A percentile compares a stretch with the other conserved stretches of the same genome.
These are phyloP conservation scores for Hycleus cichorii DNA, from an alignment of 1,140 invertebrate species.

Conservation along the genomic window DNA sequence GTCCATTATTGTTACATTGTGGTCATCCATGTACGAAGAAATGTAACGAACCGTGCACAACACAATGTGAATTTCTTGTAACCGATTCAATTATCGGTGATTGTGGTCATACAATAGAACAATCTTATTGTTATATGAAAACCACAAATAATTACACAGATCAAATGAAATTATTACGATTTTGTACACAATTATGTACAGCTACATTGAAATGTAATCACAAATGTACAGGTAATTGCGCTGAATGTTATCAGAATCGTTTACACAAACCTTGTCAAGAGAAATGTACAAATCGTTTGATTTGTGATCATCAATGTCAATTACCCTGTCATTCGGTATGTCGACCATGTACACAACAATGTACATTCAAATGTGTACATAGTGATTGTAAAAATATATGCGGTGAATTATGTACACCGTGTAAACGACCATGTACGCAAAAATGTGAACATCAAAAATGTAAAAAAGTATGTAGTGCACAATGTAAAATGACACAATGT, in stretches of 20 bases:
- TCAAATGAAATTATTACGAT: slow-evolving; percentile 24
- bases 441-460: slow-evolving; percentile 49
- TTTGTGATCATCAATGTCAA: slow-evolving; percentile 62
- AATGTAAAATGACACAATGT: slow-evolving; percentile 45
- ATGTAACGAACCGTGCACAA: slow-evolving; percentile 41
- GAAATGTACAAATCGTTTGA: slow-evolving; percentile 49
- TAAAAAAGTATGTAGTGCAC: slow-evolving; percentile 62
- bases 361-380: slow-evolving; percentile 52
- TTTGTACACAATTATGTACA: slow-evolving; percentile 45
- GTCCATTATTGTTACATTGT: slow-evolving; percentile 40
- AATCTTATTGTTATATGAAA: slow-evolving; percentile 38
- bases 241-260: slow-evolving; percentile 51
- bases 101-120: slow-evolving; percentile 43
- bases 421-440: slow-evolving; percentile 44
- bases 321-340: slow-evolving; percentile 53
- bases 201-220: slow-evolving; percentile 48
- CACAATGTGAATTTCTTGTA: slow-evolving; percentile 32
- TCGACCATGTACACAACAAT: slow-evolving; percentile 52
- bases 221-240: slow-evolving; percentile 52
- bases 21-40: slow-evolving; percentile 41
- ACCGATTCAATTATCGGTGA: slow-evolving; percentile 25
- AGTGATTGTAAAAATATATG: slow-evolving; percentile 50
- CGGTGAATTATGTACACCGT: slow-evolving; percentile 52
- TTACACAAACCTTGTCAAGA: slow-evolving; percentile 54
- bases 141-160: not conserved